Evolutionary conservation across 2,888 invertebrate genomes (phyloP).

Genomic region (Apotomis capreana): DNA sequence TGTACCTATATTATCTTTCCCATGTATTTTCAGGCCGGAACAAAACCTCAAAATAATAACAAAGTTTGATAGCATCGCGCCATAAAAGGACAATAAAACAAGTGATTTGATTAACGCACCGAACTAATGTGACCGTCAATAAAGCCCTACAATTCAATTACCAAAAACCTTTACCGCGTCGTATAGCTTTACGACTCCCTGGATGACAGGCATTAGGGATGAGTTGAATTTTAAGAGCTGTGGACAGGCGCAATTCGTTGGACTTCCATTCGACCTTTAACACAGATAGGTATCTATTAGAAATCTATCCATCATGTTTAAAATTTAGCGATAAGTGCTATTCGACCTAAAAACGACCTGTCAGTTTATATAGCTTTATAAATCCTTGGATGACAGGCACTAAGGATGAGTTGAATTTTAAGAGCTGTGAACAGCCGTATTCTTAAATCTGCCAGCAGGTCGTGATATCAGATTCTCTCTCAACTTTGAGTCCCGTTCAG

Average conservation of each 20-base stretch:
- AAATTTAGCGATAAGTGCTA: no score
- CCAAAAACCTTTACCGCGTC: slow-evolving; percentile 13
- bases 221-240: slow-evolving; percentile 23
- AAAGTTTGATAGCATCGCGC: slow-evolving; percentile 3
- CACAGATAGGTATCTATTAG: no score
- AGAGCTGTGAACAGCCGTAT: slow-evolving; percentile 20
- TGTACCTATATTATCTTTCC: no score
- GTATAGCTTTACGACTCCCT: slow-evolving; percentile 12
- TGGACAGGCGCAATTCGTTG: neutral
- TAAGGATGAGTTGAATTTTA: slow-evolving; percentile 19
- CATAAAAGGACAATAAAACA: slow-evolving; percentile 15
- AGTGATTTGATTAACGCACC: slow-evolving; percentile 1
- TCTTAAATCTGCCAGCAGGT: slow-evolving; percentile 27
- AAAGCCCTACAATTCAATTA: slow-evolving; percentile 27
- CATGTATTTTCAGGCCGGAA: neutral
- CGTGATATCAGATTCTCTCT: slow-evolving; percentile 30
- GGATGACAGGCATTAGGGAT: slow-evolving; percentile 13
- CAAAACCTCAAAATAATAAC: neutral
- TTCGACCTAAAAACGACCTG: neutral
- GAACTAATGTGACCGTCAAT: slow-evolving; percentile 18
- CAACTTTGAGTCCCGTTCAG: slow-evolving; percentile 26
- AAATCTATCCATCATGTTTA: no score
- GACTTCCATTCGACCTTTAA: no score
- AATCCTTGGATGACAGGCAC: slow-evolving; percentile 8
- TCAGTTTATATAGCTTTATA: neutral